Evolutionary conservation across 2,888 invertebrate species (phyloP).

Genomic region (Diaperis boleti): DNA sequence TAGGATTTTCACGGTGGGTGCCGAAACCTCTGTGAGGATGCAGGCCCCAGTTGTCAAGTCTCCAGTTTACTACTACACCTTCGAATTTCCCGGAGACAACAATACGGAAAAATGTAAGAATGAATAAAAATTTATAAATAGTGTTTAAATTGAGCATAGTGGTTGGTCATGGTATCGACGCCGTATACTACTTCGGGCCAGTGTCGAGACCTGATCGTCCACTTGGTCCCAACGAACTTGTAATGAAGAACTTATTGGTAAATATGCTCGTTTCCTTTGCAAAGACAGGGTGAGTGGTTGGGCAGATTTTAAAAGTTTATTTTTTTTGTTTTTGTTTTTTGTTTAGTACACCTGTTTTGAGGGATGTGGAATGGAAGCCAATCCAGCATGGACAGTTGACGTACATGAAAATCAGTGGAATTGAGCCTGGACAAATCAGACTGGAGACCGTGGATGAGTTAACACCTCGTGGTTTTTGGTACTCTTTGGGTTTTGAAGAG

Average conservation of each 20-base stretch:
- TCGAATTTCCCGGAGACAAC: slow-evolving; percentile 51
- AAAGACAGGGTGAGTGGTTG: slow-evolving; percentile 3
- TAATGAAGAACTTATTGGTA: slow-evolving; percentile 36
- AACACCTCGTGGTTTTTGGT: slow-evolving; percentile 66
- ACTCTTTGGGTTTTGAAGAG: slow-evolving; percentile 69
- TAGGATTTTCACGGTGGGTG: slow-evolving; percentile 70
- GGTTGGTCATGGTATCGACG: slow-evolving; percentile 1
- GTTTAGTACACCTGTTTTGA: neutral
- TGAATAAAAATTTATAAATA: no score
- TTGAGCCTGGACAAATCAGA: neutral
- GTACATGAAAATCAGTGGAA: neutral
- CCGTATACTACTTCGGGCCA: neutral
- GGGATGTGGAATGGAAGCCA: neutral
- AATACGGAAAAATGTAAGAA: neutral
- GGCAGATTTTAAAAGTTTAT: no score
- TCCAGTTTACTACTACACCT: slow-evolving; percentile 72
- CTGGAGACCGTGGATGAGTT: neutral
- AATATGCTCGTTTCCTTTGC: slow-evolving; percentile 2
- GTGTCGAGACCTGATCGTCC: neutral
- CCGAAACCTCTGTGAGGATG: slow-evolving; percentile 69
- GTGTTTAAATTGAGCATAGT: no score
- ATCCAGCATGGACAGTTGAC: neutral
- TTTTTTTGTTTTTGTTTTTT: no score
- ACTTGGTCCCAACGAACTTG: slow-evolving; percentile 39
- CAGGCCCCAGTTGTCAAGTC: slow-evolving; percentile 69